Percentiles rank a stretch among this genome's conserved stretches.
phyloP scores from a whole-genome alignment of 2,797 vertebrate species.

The Sternotherus odoratus region DNA sequence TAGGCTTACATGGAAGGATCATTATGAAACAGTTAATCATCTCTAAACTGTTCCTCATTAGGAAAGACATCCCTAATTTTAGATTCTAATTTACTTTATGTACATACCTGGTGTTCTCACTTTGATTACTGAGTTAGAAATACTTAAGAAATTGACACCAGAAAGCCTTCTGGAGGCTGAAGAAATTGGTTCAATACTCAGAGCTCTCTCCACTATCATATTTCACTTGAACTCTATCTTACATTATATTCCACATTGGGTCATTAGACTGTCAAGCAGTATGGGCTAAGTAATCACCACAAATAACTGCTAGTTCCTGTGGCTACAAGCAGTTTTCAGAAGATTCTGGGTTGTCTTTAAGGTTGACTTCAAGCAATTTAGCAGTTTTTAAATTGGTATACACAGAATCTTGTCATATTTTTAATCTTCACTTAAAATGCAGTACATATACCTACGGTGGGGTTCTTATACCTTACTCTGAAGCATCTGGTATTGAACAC shows the following conservation, averaged over 20 bases:
- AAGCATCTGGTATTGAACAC: not conserved
- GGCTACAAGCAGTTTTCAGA: not conserved
- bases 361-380: not conserved
- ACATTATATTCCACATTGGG: not conserved
- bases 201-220: not conserved
- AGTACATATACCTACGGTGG: not conserved
- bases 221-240: not conserved
- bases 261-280: not conserved
- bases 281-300: not conserved
- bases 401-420: not conserved
- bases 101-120: not conserved
- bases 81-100: not conserved
- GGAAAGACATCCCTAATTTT: not conserved
- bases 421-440: not conserved
- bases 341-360: not conserved
- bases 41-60: not conserved
- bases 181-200: not conserved
- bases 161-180: not conserved
- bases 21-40: not conserved
- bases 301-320: not conserved
- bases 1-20: not conserved
- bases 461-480: not conserved
- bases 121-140: not conserved
- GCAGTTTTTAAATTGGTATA: not conserved
- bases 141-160: not conserved